Evolutionary conservation across 2,888 invertebrate genomes (phyloP).

Genomic region (Lagria hirta): DNA sequence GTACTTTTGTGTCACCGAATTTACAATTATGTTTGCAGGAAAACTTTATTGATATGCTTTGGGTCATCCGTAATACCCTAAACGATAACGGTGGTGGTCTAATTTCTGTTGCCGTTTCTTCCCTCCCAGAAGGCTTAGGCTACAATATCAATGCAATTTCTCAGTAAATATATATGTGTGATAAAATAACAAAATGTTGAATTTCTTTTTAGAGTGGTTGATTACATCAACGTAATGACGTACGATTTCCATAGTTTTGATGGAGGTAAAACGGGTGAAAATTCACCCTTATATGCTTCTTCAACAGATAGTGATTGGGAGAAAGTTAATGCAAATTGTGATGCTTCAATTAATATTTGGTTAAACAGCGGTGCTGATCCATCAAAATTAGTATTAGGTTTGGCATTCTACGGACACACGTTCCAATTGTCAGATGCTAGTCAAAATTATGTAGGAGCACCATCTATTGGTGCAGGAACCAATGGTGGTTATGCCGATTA

Average conservation of each 20-base stretch:
- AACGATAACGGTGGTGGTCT: constrained; percentile 51
- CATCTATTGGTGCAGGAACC: constrained; percentile 55
- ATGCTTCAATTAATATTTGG: constrained; percentile 29
- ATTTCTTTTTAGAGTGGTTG: constrained; percentile 47
- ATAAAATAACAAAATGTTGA: not conserved
- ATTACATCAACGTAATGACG: constrained; percentile 71
- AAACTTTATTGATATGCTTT: constrained; percentile 47
- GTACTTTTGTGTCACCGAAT: too few species aligned
- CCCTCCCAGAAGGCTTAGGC: constrained; percentile 56
- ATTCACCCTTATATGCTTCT: constrained; percentile 63
- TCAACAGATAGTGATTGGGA: constrained; percentile 40
- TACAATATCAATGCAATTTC: constrained; percentile 61
- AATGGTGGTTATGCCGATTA: constrained; percentile 52
- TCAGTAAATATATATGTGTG: constrained; percentile 49
- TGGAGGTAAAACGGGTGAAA: constrained; percentile 66
- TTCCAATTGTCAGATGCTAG: constrained; percentile 59
- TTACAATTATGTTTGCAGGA: too few species aligned
- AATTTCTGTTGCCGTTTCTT: constrained; percentile 61
- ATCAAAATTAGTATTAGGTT: constrained; percentile 67
- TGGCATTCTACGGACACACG: constrained; percentile 68
- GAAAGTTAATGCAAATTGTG: constrained; percentile 27
- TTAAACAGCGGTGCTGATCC: constrained; percentile 50
- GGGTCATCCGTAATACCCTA: constrained; percentile 59
- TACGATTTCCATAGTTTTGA: constrained; percentile 78
- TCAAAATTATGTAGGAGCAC: constrained; percentile 57